Percentiles rank a stretch among this genome's conserved stretches.
phyloP scores from a whole-genome alignment of 2,888 invertebrate genomes.

The Lasioglossum zephyrum region DNA sequence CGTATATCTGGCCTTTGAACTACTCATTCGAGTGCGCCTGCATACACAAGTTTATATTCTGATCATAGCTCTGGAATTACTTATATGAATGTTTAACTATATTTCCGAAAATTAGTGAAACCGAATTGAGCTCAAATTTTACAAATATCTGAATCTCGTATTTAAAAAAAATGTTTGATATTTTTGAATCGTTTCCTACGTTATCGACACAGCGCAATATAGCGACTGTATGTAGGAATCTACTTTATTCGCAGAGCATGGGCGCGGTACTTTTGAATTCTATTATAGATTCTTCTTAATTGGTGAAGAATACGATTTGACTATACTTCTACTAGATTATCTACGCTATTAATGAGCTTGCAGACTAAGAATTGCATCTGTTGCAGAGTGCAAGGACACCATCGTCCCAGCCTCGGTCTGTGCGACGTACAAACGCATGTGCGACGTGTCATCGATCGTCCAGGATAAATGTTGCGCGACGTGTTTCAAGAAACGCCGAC shows the following conservation, averaged over 20 bases:
- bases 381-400: conserved; percentile 78
- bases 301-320: too few species aligned
- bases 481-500: conserved; percentile 77
- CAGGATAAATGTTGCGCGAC: conserved; percentile 80
- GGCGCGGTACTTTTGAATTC: background rate
- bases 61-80: background rate
- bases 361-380: background rate
- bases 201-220: too few species aligned
- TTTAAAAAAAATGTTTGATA: too few species aligned
- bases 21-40: background rate
- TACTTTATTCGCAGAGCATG: background rate
- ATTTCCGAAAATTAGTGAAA: too few species aligned
- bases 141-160: background rate
- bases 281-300: background rate
- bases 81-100: background rate
- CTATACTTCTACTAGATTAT: background rate
- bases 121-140: background rate
- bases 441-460: conserved; percentile 76
- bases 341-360: background rate
- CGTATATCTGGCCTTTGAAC: background rate
- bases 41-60: background rate
- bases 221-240: background rate
- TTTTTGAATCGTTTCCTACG: too few species aligned
- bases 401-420: conserved; percentile 76
- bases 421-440: conserved; percentile 78